Evolutionary conservation across 92 coral and sea anemone genomes (phyloP).

Genomic region (Zoanthus solanderi): DNA sequence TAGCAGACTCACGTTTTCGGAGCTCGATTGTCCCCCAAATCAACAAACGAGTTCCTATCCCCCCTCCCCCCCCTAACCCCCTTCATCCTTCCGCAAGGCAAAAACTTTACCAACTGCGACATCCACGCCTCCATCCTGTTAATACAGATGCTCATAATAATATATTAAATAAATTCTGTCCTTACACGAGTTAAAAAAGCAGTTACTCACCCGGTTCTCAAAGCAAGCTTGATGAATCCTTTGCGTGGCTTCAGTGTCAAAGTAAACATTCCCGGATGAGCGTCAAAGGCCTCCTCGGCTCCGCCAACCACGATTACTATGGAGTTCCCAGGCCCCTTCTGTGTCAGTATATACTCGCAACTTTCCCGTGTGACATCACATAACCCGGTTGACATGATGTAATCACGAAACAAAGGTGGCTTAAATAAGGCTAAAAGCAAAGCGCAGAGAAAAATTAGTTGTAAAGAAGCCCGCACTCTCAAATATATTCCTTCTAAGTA

Average conservation of each 20-base stretch:
- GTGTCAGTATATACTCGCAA: constrained; percentile 88
- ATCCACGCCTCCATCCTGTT: no score
- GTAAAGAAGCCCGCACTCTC: no score
- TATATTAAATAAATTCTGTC: no score
- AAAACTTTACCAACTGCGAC: no score
- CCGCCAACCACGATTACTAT: constrained; percentile 98
- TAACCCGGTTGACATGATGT: constrained; percentile 97
- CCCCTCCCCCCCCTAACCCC: no score
- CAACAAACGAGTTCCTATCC: no score
- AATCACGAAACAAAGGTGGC: constrained; percentile 98
- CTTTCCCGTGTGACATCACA: constrained; percentile 96
- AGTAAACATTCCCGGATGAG: constrained; percentile 90
- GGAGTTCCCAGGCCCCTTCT: constrained; percentile 94
- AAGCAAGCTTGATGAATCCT: constrained; percentile 95
- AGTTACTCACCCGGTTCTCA: constrained; percentile 87
- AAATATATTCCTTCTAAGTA: no score
- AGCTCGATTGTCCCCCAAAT: no score
- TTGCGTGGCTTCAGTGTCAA: constrained; percentile 82
- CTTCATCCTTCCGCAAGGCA: no score
- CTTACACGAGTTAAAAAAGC: no score
- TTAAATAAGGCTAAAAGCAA: constrained; percentile 80
- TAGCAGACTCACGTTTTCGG: no score
- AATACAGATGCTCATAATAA: no score
- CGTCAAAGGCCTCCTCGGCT: constrained; percentile 96
- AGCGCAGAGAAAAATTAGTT: neutral